phyloP scores from a whole-genome alignment of 2,113 vertebrate species.

The Etheostoma cragini region DNA sequence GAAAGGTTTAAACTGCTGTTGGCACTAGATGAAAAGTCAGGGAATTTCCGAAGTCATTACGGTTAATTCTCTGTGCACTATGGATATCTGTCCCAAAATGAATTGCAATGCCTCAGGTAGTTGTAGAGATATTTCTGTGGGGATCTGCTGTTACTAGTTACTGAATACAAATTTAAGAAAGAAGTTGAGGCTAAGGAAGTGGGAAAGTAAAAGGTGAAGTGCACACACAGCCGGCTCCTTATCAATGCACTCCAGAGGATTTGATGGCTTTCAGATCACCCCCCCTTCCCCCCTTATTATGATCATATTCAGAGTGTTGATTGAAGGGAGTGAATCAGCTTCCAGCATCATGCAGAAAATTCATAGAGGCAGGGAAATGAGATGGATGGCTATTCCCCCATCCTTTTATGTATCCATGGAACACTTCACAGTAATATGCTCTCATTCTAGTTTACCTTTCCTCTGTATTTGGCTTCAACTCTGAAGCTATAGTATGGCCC shows the following conservation, averaged over 20 bases:
- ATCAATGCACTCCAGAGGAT: conserved; percentile 83
- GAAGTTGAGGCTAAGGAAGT: not conserved
- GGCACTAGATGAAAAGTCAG: not conserved
- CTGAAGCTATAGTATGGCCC: conserved; percentile 29
- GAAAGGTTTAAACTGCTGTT: not conserved
- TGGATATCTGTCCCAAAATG: not conserved
- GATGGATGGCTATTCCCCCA: conserved; percentile 61
- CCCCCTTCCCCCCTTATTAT: conserved; percentile 78
- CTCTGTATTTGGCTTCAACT: conserved; percentile 65
- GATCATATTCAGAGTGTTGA: conserved; percentile 69
- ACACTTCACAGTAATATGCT: conserved; percentile 72
- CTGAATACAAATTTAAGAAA: not conserved
- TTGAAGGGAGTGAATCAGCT: conserved; percentile 72
- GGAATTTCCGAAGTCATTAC: not conserved
- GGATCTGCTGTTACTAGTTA: not conserved
- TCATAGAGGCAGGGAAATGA: conserved; percentile 79
- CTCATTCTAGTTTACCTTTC: conserved; percentile 72
- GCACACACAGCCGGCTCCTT: conserved; percentile 59
- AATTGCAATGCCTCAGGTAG: not conserved
- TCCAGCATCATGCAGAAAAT: conserved; percentile 79
- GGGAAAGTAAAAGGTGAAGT: not conserved
- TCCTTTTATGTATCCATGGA: conserved; percentile 66
- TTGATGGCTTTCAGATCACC: conserved; percentile 72
- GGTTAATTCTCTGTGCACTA: not conserved
- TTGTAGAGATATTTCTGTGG: not conserved